Percentiles rank a stretch among this genome's conserved stretches.
Conservation (phyloP, 2,888 invertebrate genomes). For the Drosophila picticornis region DNA sequence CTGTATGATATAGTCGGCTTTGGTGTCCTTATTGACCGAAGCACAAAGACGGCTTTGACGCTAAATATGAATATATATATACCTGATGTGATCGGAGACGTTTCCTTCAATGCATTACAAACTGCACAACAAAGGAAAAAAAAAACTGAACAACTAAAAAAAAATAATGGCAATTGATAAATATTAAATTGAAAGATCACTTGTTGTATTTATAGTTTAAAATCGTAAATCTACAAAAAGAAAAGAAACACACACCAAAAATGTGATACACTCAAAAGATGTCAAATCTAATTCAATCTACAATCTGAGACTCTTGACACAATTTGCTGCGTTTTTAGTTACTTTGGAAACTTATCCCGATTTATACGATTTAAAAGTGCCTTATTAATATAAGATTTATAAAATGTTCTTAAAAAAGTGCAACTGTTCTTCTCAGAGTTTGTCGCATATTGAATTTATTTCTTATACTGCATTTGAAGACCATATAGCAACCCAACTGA, state of each 20-base stretch:
- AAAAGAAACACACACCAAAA: neutral
- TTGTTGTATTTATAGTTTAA: neutral
- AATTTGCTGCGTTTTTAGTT: neutral
- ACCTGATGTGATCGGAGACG: neutral
- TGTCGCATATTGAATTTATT: neutral
- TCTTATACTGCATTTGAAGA: neutral
- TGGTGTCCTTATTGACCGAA: neutral
- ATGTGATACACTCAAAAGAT: neutral
- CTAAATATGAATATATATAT: neutral
- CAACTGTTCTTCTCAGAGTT: neutral
- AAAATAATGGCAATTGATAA: neutral
- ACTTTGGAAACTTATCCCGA: neutral
- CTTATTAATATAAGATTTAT: neutral
- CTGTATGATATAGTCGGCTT: neutral
- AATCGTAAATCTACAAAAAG: neutral
- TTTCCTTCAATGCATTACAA: neutral
- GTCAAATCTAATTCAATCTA: neutral
- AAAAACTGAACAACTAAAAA: too few species aligned
- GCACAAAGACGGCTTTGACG: neutral
- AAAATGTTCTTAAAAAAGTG: neutral
- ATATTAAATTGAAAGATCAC: neutral
- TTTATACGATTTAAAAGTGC: neutral
- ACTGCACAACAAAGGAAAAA: neutral
- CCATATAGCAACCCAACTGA: neutral
- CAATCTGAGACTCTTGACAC: neutral